phyloP scores from a whole-genome alignment of 53 echinoderm and acorn worm genomes.

The Antedon mediterranea region DNA sequence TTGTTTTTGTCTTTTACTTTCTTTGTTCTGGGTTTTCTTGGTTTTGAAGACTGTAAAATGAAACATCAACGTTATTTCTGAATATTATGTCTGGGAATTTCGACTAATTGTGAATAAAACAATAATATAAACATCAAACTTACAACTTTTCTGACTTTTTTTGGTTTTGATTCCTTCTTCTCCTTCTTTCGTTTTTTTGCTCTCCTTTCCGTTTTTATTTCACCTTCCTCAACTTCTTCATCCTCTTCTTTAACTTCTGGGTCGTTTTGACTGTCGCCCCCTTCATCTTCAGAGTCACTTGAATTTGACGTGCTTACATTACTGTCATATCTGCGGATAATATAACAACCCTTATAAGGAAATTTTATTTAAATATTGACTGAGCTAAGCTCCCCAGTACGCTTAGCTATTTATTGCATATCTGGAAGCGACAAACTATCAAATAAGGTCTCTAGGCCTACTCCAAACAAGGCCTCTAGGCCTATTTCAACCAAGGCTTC shows the following conservation, averaged over 20 bases:
- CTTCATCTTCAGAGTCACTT: conserved; percentile 22
- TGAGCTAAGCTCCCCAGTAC: too few species aligned
- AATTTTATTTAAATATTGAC: too few species aligned
- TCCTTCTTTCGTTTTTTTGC: conserved; percentile 36
- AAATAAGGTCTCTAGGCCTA: too few species aligned
- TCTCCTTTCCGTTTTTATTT: conserved; percentile 26
- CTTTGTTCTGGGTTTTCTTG: conserved; percentile 43
- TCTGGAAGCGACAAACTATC: too few species aligned
- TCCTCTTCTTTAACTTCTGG: conserved; percentile 21
- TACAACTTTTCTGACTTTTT: conserved; percentile 50
- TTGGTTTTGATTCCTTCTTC: conserved; percentile 18
- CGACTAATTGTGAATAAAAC: too few species aligned
- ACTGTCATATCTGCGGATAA: conserved; percentile 89
- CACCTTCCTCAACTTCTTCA: conserved; percentile 23
- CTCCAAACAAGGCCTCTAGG: too few species aligned
- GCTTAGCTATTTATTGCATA: too few species aligned
- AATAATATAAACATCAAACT: neutral
- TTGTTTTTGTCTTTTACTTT: conserved; percentile 63
- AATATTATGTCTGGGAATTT: too few species aligned
- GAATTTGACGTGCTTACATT: conserved; percentile 40
- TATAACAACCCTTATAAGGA: too few species aligned
- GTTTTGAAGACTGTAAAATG: conserved; percentile 31
- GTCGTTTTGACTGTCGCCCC: conserved; percentile 23
- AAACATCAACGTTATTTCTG: too few species aligned
- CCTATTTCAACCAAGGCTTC: too few species aligned